Conservation (phyloP, 2,113 vertebrate species). For the Serilophus lunatus region DNA sequence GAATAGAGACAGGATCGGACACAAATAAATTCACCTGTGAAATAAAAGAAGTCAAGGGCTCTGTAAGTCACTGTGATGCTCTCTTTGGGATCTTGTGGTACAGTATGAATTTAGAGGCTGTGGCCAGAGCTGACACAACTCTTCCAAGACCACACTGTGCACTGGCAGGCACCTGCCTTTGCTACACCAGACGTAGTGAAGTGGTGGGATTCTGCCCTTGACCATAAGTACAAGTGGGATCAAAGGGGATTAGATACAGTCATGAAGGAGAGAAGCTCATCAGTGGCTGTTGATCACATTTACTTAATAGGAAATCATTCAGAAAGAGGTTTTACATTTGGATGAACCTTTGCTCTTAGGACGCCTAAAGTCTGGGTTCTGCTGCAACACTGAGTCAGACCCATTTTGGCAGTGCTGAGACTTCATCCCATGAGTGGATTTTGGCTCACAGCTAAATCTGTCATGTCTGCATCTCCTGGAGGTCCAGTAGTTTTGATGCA, state of each 20-base stretch:
- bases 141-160: background rate
- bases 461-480: background rate
- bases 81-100: background rate
- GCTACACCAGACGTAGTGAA: background rate
- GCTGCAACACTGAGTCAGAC: background rate
- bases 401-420: background rate
- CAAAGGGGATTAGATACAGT: background rate
- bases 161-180: background rate
- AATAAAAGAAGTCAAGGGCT: background rate
- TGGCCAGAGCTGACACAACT: background rate
- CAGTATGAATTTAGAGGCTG: background rate
- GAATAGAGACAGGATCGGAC: background rate
- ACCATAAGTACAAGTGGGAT: background rate
- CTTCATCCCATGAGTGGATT: background rate
- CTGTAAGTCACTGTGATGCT: background rate
- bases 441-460: background rate
- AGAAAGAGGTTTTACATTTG: background rate
- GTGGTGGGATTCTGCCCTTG: background rate
- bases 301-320: background rate
- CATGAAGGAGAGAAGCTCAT: background rate
- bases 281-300: background rate
- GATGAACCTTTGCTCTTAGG: background rate
- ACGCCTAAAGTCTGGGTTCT: background rate
- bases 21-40: background rate
- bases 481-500: background rate